Conservation (phyloP, 1,140 invertebrate genomes). For the Hestina assimilis region DNA sequence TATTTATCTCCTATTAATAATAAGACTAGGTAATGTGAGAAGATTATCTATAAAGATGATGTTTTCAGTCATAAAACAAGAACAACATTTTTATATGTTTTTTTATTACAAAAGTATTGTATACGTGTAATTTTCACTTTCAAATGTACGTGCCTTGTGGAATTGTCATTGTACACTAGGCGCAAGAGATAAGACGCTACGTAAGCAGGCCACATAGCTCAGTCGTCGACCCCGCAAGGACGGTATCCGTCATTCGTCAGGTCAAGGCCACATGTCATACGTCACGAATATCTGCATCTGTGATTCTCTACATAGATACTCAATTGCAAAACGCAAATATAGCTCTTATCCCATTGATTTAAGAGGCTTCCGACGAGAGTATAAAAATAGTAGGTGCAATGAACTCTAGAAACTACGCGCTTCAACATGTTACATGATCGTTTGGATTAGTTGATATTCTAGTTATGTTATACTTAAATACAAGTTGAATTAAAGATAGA, state of each 20-base stretch:
- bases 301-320: slow-evolving; percentile 69
- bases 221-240: slow-evolving; percentile 68
- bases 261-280: slow-evolving; percentile 69
- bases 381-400: slow-evolving; percentile 63
- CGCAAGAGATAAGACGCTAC: slow-evolving; percentile 39
- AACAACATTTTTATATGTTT: too few species aligned
- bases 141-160: neutral
- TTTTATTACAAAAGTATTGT: too few species aligned
- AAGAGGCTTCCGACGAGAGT: slow-evolving; percentile 33
- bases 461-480: too few species aligned
- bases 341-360: slow-evolving; percentile 43
- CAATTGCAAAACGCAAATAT: slow-evolving; percentile 41
- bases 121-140: neutral
- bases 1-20: slow-evolving; percentile 10
- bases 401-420: slow-evolving; percentile 44
- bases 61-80: too few species aligned
- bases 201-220: slow-evolving; percentile 36
- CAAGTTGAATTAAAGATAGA: too few species aligned
- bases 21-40: neutral
- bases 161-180: slow-evolving; percentile 4
- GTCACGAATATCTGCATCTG: slow-evolving; percentile 70
- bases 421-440: slow-evolving; percentile 49
- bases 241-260: slow-evolving; percentile 65
- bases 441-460: slow-evolving; percentile 29
- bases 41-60: too few species aligned